Base-by-base conservation (phyloP, 1,140 invertebrate genomes). In the Drosophila baimaii region DNA sequence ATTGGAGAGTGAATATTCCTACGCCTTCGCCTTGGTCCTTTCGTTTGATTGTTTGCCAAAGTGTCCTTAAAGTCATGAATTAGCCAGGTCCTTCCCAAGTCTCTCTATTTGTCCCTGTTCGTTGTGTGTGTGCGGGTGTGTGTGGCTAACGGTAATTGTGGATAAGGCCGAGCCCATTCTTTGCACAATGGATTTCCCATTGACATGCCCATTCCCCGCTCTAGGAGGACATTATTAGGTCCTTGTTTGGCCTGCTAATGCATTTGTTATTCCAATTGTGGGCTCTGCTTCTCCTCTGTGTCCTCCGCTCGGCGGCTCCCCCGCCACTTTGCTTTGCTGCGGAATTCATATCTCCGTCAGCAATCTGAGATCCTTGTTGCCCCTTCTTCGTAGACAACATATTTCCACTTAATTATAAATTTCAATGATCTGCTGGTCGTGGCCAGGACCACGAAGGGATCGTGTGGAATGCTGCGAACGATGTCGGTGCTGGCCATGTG, bases 341-440 rank as follows among this genome's bases (percentile, higher is more conserved):
- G 41, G 43, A 39, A 59, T 37, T 75, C 71, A 77, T 79, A 79
- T 79, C 76, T 79, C 39, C 37, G 55, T 35, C 66, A 72, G 62
- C 76, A 55, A 74, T 72, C 69, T 72, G 59, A 29, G 71, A 76
- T 80, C 77, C 77, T 79, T 74, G 68, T 63, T 70, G 76, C 35
- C 43, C n/a, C n/a, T n/a, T n/a, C n/a, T 43, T 63, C 47, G 57
- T 75, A 43, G 58, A 78, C 62, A 72, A 82, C 83, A 86, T 86
- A 77, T 83, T 88, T 88, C 56, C 77, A 88, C 80, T 88, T 88
- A 88, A 88, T 88, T 88, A 88, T 89, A 84, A 89, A 89, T 89
- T 88, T 66, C 79, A 88, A 88, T 89, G 84, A 89, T 77, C 72
- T 73, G 37, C 41, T 37, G 57, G 47, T 17, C 5, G 35, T n/a